Evolutionary conservation across 2,888 invertebrate species (phyloP).

Genomic region (Lottia scabra): DNA sequence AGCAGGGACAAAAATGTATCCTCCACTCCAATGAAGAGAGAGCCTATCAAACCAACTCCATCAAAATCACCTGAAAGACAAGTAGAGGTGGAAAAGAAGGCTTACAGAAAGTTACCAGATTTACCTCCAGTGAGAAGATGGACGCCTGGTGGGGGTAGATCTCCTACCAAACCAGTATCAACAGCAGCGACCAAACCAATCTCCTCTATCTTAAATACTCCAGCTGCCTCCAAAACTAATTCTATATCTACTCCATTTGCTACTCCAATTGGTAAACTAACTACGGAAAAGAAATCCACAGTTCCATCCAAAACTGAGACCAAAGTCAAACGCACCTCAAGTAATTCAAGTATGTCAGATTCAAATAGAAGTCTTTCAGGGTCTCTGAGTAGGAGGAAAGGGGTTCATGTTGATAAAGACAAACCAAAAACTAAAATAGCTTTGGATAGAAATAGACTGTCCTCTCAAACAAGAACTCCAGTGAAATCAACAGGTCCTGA

Average conservation of each 20-base stretch:
- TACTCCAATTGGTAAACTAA: background rate
- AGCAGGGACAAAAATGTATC: background rate
- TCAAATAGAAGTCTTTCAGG: background rate
- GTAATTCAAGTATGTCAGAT: constrained; percentile 4
- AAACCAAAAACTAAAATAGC: constrained; percentile 40
- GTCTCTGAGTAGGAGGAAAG: background rate
- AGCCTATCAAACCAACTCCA: background rate
- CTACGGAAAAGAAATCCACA: background rate
- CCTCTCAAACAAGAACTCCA: constrained; percentile 22
- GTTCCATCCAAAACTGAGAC: background rate
- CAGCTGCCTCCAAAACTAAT: background rate
- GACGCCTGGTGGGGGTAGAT: background rate
- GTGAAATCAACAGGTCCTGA: constrained; percentile 23
- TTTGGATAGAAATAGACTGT: constrained; percentile 49
- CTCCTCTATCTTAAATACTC: background rate
- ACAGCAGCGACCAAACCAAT: background rate
- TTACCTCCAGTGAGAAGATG: background rate
- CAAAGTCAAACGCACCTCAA: background rate
- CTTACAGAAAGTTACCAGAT: background rate
- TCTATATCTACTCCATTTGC: background rate
- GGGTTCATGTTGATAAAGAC: background rate
- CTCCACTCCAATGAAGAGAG: background rate
- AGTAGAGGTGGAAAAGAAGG: background rate
- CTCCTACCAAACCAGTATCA: background rate
- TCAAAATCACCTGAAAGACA: background rate